Evolutionary conservation across 2,888 invertebrate species (phyloP).

Genomic region (Rhodophaea formosa): DNA sequence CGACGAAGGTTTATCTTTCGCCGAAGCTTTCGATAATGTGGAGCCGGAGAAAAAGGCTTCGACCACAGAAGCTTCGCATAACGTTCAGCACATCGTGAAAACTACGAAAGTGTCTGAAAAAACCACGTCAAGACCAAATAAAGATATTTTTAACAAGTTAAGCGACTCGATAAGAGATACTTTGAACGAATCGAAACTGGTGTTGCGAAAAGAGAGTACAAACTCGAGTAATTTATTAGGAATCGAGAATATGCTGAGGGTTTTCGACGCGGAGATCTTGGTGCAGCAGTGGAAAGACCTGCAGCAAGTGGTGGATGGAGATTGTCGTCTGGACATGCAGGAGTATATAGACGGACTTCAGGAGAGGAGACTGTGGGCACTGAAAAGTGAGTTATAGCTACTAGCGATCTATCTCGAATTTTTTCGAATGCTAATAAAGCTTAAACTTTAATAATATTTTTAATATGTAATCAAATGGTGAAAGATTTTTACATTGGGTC

Average conservation of each 20-base stretch:
- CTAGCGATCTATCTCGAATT: no score
- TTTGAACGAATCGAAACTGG: conserved; percentile 64
- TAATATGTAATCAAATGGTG: no score
- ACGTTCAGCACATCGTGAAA: conserved; percentile 73
- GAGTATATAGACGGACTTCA: conserved; percentile 81
- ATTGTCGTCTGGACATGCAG: conserved; percentile 81
- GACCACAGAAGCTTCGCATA: conserved; percentile 68
- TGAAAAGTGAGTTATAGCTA: conserved; percentile 83
- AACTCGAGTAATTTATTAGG: conserved; percentile 47
- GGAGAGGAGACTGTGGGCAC: conserved; percentile 84
- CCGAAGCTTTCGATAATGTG: conserved; percentile 44
- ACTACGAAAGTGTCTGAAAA: conserved; percentile 52
- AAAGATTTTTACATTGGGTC: no score
- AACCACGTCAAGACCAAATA: conserved; percentile 52
- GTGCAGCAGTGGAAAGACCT: conserved; percentile 79
- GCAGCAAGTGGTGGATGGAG: conserved; percentile 65
- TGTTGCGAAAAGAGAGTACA: conserved; percentile 37
- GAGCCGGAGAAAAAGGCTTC: conserved; percentile 47
- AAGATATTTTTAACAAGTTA: conserved; percentile 55
- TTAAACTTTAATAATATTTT: no score
- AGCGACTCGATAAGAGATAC: conserved; percentile 58
- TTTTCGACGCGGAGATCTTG: conserved; percentile 80
- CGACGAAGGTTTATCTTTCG: conserved; percentile 68
- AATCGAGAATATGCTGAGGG: conserved; percentile 77
- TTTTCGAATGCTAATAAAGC: no score